Evolutionary conservation across 2,797 vertebrate species (phyloP).

Genomic region (Manis pentadactyla): DNA sequence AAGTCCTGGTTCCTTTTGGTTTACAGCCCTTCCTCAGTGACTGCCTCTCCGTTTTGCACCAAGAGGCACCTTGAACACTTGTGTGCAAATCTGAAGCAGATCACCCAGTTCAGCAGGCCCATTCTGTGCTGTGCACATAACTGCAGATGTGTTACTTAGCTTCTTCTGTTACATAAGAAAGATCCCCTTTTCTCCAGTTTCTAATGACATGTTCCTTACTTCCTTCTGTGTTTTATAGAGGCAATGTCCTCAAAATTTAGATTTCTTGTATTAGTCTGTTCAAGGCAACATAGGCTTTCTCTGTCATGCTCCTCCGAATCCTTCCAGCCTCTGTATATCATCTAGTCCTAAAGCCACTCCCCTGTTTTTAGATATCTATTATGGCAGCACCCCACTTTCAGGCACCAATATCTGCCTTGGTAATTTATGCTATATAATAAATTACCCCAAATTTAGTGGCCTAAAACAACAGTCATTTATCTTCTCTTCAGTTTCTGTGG

Average conservation of each 20-base stretch:
- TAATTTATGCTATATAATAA: neutral
- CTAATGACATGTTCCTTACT: neutral
- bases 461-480: neutral
- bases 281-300: neutral
- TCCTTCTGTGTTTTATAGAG: neutral
- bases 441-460: neutral
- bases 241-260: neutral
- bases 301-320: neutral
- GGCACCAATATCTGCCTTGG: neutral
- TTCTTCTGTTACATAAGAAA: neutral
- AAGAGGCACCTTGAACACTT: neutral
- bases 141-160: neutral
- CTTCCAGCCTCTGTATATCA: neutral
- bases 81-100: neutral
- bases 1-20: neutral
- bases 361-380: neutral
- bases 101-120: neutral
- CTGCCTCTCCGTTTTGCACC: neutral
- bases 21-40: neutral
- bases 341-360: neutral
- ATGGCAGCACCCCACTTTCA: neutral
- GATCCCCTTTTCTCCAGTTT: neutral
- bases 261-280: neutral
- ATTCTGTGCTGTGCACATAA: neutral
- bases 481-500: neutral